Percentiles rank a stretch among this genome's conserved stretches.
Evolutionary conservation across 1,140 invertebrate species (phyloP).

Genomic region (Ceratina australensis): DNA sequence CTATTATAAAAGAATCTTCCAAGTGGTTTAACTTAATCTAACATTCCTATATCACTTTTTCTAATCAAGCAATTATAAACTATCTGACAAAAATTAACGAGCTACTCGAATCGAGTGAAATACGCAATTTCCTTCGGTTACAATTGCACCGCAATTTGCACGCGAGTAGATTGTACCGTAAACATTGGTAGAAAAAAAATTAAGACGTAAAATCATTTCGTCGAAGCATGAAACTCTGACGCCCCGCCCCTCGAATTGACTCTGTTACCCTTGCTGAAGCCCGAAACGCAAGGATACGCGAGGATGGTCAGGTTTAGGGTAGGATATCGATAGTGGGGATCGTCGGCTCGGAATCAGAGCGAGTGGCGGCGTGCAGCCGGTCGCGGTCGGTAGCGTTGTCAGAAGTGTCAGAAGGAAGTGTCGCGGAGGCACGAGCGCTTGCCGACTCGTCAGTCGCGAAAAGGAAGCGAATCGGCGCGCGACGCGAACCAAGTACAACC

Average conservation of each 20-base stretch:
- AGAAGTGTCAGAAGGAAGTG: conserved; percentile 40
- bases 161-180: too few relatives aligned
- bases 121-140: too few relatives aligned
- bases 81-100: too few relatives aligned
- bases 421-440: neutral
- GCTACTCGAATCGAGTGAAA: too few relatives aligned
- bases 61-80: too few relatives aligned
- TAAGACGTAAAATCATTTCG: neutral
- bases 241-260: too few relatives aligned
- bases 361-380: neutral
- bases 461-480: conserved; percentile 29
- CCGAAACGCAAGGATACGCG: neutral
- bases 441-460: conserved; percentile 38
- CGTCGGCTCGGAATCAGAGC: neutral
- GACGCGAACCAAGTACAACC: conserved; percentile 19
- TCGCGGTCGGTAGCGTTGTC: conserved; percentile 24
- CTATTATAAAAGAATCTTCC: too few relatives aligned
- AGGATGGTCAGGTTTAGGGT: neutral
- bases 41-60: too few relatives aligned
- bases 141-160: too few relatives aligned
- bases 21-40: too few relatives aligned
- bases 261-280: too few relatives aligned
- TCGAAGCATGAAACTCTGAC: neutral
- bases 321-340: conserved; percentile 25
- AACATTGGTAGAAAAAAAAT: neutral